Base-by-base conservation (phyloP, 2,888 invertebrate species). In the Pogonocherus hispidulus region DNA sequence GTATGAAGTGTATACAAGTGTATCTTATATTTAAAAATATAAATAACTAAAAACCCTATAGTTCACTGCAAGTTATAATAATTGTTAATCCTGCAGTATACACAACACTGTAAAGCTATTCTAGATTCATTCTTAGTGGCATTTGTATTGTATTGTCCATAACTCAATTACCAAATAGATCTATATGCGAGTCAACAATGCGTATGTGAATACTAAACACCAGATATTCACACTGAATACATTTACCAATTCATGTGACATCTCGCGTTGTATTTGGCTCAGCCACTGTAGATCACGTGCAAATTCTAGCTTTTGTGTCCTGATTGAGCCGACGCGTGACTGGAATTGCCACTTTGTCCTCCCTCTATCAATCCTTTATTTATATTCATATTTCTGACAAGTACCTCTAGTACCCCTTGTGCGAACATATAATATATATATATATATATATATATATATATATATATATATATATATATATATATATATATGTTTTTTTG, bases 301-400 rank as follows among this genome's bases (percentile, higher is more conserved):
- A 84, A 85, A 85, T 84, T 84, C 80, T 78, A 76, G 78, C 82
- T 82, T 85, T 85, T 85, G 83, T 85, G 78, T 78, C 78, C 80
- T 85, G 84, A 85, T 85, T 85, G 82, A 74, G 77, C 76, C 71
- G 73, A 72, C 81, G 81, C 82, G 82, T 82, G 82, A 82, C 80
- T 76, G 64, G 82, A 82, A 81, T 81, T 74, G 76, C 70, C 72
- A 76, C 78, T 76, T 78, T 74, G 76, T 77, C 70, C 75, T 37
- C 55, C 72, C 76, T 76, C 73, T 75, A 78, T 76, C 78, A 78
- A 75, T 79, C 77, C 76, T 73, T 71, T 72, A 77, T 77, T 79
- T 79, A 78, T 78, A 78, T 78, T 77, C 76, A 69, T 69, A 76
- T 75, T 74, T 74, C 44, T 65, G 63, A 20, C 62, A 62, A 35